Conservation (phyloP, 2,113 vertebrate species). For the Myotis davidii region DNA sequence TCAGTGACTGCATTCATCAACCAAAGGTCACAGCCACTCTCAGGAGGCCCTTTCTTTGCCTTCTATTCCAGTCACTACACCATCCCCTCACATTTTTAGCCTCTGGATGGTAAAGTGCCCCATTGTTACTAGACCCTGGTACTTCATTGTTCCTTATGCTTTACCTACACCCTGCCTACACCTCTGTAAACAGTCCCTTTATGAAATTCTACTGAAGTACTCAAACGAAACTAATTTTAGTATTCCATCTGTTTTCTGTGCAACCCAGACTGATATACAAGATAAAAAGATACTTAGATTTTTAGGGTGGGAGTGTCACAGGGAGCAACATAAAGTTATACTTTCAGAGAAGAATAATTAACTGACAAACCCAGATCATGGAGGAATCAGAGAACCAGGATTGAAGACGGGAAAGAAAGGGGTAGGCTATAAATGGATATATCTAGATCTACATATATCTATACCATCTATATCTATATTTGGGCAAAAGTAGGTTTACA, state of each 20-base stretch:
- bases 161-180: not conserved
- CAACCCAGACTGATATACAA: not conserved
- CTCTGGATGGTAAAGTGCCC: not conserved
- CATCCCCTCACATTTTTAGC: not conserved
- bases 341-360: not conserved
- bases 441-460: not conserved
- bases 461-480: too few relatives aligned
- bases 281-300: not conserved
- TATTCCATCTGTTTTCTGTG: not conserved
- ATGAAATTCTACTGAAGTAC: not conserved
- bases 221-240: constrained; percentile 32
- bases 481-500: not conserved
- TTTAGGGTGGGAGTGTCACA: not conserved
- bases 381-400: not conserved
- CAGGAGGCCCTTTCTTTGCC: not conserved
- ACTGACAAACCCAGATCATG: not conserved
- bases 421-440: not conserved
- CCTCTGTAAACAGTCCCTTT: not conserved
- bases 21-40: not conserved
- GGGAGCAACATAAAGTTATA: not conserved
- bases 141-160: not conserved
- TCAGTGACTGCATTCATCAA: not conserved
- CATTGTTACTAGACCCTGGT: not conserved
- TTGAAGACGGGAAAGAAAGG: not conserved
- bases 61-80: not conserved